These are phyloP conservation scores for Trichogramma dendrolimi DNA, from an alignment of 2,888 invertebrate genomes.

Conservation along the genomic window DNA sequence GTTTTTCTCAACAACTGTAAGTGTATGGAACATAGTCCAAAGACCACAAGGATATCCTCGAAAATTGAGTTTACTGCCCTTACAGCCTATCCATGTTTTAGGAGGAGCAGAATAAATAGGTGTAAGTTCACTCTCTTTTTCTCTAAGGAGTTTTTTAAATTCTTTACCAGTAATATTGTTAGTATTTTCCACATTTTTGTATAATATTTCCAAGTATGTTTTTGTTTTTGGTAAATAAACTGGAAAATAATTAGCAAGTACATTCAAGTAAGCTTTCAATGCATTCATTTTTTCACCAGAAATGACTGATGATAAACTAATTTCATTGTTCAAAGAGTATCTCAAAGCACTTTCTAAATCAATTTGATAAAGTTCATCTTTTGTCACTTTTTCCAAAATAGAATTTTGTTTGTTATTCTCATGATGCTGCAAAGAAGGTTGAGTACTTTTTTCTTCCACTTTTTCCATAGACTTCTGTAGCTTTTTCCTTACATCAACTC, in stretches of 20 bases:
- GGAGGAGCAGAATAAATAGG: slow-evolving; percentile 55
- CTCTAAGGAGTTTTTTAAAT: slow-evolving; percentile 58
- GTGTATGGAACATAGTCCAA: slow-evolving; percentile 90
- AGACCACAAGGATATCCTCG: slow-evolving; percentile 92
- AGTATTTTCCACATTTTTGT: slow-evolving; percentile 56
- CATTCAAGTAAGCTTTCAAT: slow-evolving; percentile 68
- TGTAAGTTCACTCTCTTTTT: slow-evolving; percentile 56
- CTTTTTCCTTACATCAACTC: slow-evolving; percentile 28
- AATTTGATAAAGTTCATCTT: slow-evolving; percentile 67
- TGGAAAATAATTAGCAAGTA: slow-evolving; percentile 76
- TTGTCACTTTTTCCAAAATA: slow-evolving; percentile 36
- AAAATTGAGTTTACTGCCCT: slow-evolving; percentile 68
- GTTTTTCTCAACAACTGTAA: slow-evolving; percentile 62
- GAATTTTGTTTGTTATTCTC: slow-evolving; percentile 24
- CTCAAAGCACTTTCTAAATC: slow-evolving; percentile 86
- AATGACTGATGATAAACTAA: slow-evolving; percentile 67
- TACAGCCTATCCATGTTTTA: slow-evolving; percentile 73
- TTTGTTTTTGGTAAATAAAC: slow-evolving; percentile 64
- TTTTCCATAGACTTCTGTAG: slow-evolving; percentile 16
- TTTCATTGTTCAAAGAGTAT: slow-evolving; percentile 79
- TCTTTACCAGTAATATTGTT: slow-evolving; percentile 59
- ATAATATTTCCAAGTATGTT: slow-evolving; percentile 52
- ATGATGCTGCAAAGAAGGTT: slow-evolving; percentile 13
- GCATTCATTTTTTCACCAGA: slow-evolving; percentile 69
- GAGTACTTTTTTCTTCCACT: slow-evolving; percentile 6